Conservation (phyloP, 2,113 vertebrate species). For the Cricetomys ansorgei region DNA sequence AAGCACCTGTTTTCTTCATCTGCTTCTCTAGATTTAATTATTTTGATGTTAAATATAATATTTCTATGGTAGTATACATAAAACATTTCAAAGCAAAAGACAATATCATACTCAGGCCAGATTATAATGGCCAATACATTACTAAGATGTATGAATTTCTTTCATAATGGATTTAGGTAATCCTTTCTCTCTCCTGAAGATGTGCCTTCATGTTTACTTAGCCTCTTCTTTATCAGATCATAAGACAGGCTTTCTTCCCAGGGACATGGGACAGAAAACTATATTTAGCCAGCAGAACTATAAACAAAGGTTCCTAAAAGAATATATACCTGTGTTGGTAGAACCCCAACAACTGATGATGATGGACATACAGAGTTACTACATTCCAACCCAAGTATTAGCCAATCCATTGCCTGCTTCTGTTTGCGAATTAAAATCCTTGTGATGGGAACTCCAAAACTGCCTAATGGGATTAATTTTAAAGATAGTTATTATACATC, state of each 20-base stretch:
- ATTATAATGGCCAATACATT: not conserved
- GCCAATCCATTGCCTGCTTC: not conserved
- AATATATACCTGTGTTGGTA: not conserved
- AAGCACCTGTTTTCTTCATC: not conserved
- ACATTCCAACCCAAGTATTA: not conserved
- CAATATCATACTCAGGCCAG: not conserved
- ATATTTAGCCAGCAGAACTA: too few species aligned
- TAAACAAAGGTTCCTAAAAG: not conserved
- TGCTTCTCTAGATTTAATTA: not conserved
- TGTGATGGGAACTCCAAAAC: too few species aligned
- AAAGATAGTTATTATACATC: not conserved
- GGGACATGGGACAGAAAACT: not conserved
- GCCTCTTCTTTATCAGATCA: not conserved
- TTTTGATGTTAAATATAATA: not conserved
- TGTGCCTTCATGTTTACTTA: not conserved
- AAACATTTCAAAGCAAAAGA: not conserved
- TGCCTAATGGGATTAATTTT: not conserved
- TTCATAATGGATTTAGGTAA: not conserved
- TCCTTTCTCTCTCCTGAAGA: not conserved
- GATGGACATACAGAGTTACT: not conserved
- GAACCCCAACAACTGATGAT: not conserved
- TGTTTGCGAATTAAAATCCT: not conserved
- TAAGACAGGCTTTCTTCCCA: not conserved
- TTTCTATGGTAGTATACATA: not conserved
- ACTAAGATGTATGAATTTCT: not conserved